Evolutionary conservation across 2,888 invertebrate species (phyloP).

Genomic region (Noctua janthe): DNA sequence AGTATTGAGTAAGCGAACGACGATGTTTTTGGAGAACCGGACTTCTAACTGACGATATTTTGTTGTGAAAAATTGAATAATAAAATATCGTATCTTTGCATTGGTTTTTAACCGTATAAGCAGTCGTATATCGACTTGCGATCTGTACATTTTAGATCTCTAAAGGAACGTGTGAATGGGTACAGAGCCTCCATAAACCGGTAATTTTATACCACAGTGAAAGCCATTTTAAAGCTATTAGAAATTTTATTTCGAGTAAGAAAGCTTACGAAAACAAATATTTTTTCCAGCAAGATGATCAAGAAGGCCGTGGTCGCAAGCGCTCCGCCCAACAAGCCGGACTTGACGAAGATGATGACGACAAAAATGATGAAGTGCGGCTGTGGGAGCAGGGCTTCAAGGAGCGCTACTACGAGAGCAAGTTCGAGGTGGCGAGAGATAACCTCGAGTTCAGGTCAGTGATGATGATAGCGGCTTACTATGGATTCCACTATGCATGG

Average conservation of each 20-base stretch:
- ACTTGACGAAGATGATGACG: conserved; percentile 91
- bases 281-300: conserved; percentile 67
- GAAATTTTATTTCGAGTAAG: background rate
- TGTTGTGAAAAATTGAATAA: no score
- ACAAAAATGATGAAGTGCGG: conserved; percentile 96
- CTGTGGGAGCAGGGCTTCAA: conserved; percentile 99
- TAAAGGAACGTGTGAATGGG: background rate
- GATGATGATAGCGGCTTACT: no score
- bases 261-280: no score
- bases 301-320: conserved; percentile 85
- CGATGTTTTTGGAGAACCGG: no score
- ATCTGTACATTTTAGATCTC: no score
- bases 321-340: conserved; percentile 90
- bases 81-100: no score
- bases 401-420: conserved; percentile 98
- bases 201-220: background rate
- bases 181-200: no score
- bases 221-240: background rate
- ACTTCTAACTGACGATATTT: no score
- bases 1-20: no score
- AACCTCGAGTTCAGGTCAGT: conserved; percentile 94
- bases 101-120: no score
- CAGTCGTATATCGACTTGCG: no score
- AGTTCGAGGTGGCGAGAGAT: conserved; percentile 95
- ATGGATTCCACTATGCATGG: no score